These are phyloP conservation scores for Corythornis cristatus DNA, from an alignment of 2,113 vertebrate genomes.

Conservation along the genomic window DNA sequence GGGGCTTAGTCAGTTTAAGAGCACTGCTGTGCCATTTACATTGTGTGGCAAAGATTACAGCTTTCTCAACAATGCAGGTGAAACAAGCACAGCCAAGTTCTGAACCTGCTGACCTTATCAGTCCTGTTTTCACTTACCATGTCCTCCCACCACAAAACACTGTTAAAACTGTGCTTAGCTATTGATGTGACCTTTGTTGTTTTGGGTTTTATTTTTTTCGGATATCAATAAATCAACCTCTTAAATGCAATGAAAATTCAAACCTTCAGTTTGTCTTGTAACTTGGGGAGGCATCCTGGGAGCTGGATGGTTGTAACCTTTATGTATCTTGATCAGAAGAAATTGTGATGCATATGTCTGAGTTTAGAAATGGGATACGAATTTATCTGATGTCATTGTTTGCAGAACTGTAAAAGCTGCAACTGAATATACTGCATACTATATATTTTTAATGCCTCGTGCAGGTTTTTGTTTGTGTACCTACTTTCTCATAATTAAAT, in stretches of 20 bases:
- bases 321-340: constrained; percentile 2
- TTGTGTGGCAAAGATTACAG: constrained; percentile 28
- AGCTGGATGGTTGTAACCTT: constrained; percentile 41
- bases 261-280: constrained; percentile 41
- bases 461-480: background rate
- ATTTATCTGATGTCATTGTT: background rate
- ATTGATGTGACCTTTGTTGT: constrained; percentile 73
- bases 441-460: background rate
- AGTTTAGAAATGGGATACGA: background rate
- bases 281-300: background rate
- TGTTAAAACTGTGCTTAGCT: constrained; percentile 50
- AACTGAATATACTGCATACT: background rate
- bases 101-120: constrained; percentile 62
- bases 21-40: constrained; percentile 1
- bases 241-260: constrained; percentile 65
- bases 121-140: constrained; percentile 18
- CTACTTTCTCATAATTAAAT: constrained; percentile 7
- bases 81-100: constrained; percentile 4
- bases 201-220: background rate
- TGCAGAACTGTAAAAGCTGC: background rate
- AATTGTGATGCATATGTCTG: background rate
- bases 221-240: constrained; percentile 55
- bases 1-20: background rate
- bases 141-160: constrained; percentile 13
- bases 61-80: constrained; percentile 25